Evolutionary conservation across 2,888 invertebrate genomes (phyloP).

Genomic region (Sialis fuliginosa): DNA sequence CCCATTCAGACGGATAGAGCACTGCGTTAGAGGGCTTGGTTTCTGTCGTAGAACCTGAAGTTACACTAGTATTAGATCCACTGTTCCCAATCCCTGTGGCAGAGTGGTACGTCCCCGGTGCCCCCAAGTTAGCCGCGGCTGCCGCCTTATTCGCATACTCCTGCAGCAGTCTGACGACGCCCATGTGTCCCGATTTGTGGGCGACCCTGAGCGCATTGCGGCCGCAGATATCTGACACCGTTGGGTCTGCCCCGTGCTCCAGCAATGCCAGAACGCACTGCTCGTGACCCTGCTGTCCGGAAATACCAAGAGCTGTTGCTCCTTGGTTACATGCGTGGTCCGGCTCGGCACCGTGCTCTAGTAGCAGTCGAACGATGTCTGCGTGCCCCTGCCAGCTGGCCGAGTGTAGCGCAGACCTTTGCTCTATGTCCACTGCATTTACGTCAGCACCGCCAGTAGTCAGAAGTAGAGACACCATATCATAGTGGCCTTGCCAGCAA

Average conservation of each 20-base stretch:
- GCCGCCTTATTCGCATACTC: conserved; percentile 31
- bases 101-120: conserved; percentile 20
- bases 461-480: conserved; percentile 76
- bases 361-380: conserved; percentile 59
- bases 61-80: conserved; percentile 12
- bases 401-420: conserved; percentile 80
- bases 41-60: conserved; percentile 36
- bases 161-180: conserved; percentile 64
- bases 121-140: conserved; percentile 1
- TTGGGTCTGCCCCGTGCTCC: conserved; percentile 71
- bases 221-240: conserved; percentile 73
- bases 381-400: conserved; percentile 93
- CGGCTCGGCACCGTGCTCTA: conserved; percentile 65
- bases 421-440: conserved; percentile 75
- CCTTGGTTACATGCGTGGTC: conserved; percentile 91
- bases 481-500: conserved; percentile 86
- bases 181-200: conserved; percentile 76
- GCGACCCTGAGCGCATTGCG: conserved; percentile 78
- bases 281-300: conserved; percentile 91
- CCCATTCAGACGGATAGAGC: conserved; percentile 28
- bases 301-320: conserved; percentile 84
- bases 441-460: conserved; percentile 64
- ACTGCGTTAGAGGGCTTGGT: conserved; percentile 43
- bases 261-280: conserved; percentile 71
- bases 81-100: conserved; percentile 21